These are phyloP conservation scores for Drosophila mayaguana DNA, from an alignment of 2,888 invertebrate genomes.

Conservation along the genomic window DNA sequence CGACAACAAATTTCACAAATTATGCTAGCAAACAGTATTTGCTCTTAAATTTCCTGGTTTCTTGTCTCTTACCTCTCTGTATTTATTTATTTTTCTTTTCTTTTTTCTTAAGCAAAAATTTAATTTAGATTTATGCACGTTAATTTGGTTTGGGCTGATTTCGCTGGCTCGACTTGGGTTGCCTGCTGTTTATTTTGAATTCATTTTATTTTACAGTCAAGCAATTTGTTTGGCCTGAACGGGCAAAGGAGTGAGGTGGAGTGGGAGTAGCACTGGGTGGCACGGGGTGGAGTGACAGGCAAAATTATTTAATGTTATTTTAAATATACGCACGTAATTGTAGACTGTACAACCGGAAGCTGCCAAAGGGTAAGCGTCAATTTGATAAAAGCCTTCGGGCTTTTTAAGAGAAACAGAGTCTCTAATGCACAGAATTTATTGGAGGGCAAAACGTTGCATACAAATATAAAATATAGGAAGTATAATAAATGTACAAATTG, in stretches of 20 bases:
- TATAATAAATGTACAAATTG: too few species aligned
- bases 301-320: constrained; percentile 26
- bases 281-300: neutral
- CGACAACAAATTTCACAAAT: constrained; percentile 31
- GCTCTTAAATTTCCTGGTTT: constrained; percentile 10
- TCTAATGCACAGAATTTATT: too few species aligned
- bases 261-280: neutral
- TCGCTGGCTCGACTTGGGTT: neutral
- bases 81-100: neutral
- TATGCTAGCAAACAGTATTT: constrained; percentile 17
- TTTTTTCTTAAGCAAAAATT: constrained; percentile 15
- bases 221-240: constrained; percentile 21
- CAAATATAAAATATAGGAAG: too few species aligned
- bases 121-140: constrained; percentile 56
- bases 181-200: constrained; percentile 41
- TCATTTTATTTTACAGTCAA: constrained; percentile 37
- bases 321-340: constrained; percentile 31
- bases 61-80: constrained; percentile 1
- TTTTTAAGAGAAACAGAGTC: neutral
- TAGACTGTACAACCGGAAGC: neutral
- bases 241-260: neutral
- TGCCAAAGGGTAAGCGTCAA: neutral
- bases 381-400: too few species aligned
- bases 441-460: too few species aligned
- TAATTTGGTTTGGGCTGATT: constrained; percentile 30